Base-by-base conservation (phyloP, 2,888 invertebrate species). In the Drosophila birchii region DNA sequence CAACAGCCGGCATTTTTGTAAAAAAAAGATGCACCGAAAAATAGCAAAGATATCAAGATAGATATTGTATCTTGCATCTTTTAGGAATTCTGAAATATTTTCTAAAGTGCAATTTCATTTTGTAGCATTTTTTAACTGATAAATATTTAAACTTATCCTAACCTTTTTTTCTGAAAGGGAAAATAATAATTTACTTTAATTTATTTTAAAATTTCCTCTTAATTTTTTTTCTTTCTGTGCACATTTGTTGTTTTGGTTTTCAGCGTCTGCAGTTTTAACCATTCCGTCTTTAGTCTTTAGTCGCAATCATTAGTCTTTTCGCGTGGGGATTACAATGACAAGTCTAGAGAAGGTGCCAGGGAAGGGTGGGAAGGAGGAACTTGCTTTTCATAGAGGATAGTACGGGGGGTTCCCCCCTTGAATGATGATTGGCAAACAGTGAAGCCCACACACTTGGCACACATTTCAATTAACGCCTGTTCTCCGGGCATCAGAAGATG, bases 391-490 rank as follows among this genome's bases (percentile, higher is more conserved):
- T 29, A 29, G 29, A 8, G 29, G 29, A 29, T 29, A 29, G 29
- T 29, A 29, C 0, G 29, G 29, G 49, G 43, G 41, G 16, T 18
- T 44, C 39, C 14, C 64, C 70, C 60, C 43, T 53, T 47, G 51
- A 38, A 39, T 36, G 20, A 20, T 43, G 23, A 23, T 43, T 32
- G 36, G 20, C 51, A 53, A 34, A 29, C 38, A 29, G 14, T 23
- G 36, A 74, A 72, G 79, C 69, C 64, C 69, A 58, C 80, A 73
- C 81, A 81, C 78, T 83, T 82, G 86, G 79, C 87, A 78, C 67
- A 83, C 81, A 86, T 84, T 86, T 81, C 58, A 77, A 81, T 86
- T 68, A 78, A 76, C 70, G 57, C 77, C 77, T 55, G 59, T 20
- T 61, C 47, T 41, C 61, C 11, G 51, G 16, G 51, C 11, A 36